A percentile compares a stretch with the other conserved stretches of the same genome.
phyloP scores from a whole-genome alignment of 2,797 vertebrate genomes.

The Melanotaenia maccullochi region DNA sequence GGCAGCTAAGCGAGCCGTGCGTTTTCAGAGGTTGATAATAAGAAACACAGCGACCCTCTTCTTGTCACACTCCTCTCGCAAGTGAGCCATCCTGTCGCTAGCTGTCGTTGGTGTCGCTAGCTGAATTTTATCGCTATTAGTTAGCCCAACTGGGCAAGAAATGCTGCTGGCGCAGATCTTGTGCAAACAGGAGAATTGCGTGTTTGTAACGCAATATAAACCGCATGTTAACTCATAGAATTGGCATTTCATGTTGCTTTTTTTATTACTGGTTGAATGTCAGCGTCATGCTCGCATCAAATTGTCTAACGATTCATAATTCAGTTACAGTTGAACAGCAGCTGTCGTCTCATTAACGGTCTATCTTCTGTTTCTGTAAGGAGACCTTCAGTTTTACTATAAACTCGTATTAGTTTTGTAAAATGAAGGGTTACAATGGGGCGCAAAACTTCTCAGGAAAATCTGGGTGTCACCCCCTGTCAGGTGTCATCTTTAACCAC shows the following conservation, averaged over 20 bases:
- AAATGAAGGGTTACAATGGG: background rate
- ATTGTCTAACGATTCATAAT: slow-evolving; percentile 3
- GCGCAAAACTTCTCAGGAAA: background rate
- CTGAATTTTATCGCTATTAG: slow-evolving; percentile 37
- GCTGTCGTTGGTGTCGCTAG: slow-evolving; percentile 58
- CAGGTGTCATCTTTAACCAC: slow-evolving; percentile 21
- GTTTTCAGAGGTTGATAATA: background rate
- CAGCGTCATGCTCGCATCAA: slow-evolving; percentile 10
- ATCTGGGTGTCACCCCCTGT: slow-evolving; percentile 25
- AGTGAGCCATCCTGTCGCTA: slow-evolving; percentile 38
- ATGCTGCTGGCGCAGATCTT: slow-evolving; percentile 8
- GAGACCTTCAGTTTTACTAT: no score
- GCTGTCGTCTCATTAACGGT: background rate
- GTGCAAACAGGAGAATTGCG: background rate
- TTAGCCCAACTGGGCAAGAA: slow-evolving; percentile 34
- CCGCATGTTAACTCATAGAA: background rate
- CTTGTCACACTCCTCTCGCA: slow-evolving; percentile 21
- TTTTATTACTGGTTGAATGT: background rate
- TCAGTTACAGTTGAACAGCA: background rate
- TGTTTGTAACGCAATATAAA: background rate
- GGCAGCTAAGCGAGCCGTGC: background rate
- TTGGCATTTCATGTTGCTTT: background rate
- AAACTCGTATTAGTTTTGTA: background rate
- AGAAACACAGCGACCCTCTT: slow-evolving; percentile 6
- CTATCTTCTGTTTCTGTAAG: background rate